Evolutionary conservation across 2,888 invertebrate species (phyloP).

Genomic region (Pseudococcus viburni): DNA sequence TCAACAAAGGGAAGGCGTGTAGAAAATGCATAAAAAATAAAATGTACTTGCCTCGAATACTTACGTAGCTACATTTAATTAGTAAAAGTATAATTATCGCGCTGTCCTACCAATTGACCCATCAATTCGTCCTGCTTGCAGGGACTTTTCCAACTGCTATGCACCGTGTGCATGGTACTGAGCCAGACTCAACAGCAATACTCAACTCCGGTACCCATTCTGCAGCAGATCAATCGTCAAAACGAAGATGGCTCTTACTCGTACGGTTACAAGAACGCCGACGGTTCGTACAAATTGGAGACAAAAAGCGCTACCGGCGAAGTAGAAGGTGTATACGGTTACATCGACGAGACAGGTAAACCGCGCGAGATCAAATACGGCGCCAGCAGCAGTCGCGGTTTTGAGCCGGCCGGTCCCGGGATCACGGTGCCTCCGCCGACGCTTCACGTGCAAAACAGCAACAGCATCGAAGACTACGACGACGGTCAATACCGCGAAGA

Average conservation of each 20-base stretch:
- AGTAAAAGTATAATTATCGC: too few relatives aligned
- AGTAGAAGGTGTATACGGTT: conserved; percentile 90
- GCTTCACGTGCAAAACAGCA: conserved; percentile 73
- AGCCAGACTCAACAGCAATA: neutral
- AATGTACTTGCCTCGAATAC: too few relatives aligned
- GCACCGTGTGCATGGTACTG: neutral
- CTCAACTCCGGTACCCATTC: conserved; percentile 79
- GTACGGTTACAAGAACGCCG: conserved; percentile 89
- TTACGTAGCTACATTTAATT: too few relatives aligned
- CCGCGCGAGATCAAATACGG: conserved; percentile 86
- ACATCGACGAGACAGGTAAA: conserved; percentile 84
- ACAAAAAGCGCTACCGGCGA: conserved; percentile 88
- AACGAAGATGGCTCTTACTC: conserved; percentile 92
- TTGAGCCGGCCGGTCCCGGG: conserved; percentile 82
- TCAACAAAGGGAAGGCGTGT: too few relatives aligned
- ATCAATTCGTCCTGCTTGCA: too few relatives aligned
- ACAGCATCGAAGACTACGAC: conserved; percentile 77
- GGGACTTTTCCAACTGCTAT: neutral
- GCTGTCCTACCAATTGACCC: too few relatives aligned
- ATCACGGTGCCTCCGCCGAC: conserved; percentile 90
- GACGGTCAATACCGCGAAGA: conserved; percentile 91
- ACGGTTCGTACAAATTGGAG: conserved; percentile 90
- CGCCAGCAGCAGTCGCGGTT: conserved; percentile 82
- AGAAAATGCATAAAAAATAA: too few relatives aligned
- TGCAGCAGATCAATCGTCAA: conserved; percentile 87